phyloP scores from a whole-genome alignment of 2,797 vertebrate species.

The Pangasius krempfi region DNA sequence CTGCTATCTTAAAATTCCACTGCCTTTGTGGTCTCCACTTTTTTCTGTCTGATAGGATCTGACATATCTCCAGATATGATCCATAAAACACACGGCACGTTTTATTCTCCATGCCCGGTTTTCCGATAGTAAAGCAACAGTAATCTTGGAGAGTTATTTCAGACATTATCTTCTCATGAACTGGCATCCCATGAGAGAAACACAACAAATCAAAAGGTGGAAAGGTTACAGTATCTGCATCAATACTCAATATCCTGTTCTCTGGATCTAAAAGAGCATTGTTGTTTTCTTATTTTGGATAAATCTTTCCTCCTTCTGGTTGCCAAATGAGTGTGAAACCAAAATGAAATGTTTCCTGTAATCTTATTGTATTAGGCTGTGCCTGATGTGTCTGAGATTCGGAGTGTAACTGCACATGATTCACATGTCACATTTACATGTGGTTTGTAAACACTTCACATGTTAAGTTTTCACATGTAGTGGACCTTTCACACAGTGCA shows the following conservation, averaged over 20 bases:
- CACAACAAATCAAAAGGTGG: conserved; percentile 9
- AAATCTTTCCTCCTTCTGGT: conserved; percentile 54
- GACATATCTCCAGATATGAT: neutral
- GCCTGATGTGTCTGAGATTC: neutral
- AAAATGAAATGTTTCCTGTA: conserved; percentile 13
- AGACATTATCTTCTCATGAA: conserved; percentile 15
- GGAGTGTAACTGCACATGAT: neutral
- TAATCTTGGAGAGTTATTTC: conserved; percentile 13
- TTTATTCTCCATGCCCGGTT: neutral
- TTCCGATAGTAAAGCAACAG: conserved; percentile 4
- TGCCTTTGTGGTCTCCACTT: neutral
- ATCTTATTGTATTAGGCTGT: conserved; percentile 50
- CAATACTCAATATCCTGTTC: neutral
- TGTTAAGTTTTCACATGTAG: neutral
- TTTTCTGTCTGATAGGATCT: neutral
- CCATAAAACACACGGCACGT: neutral
- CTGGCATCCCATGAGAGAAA: neutral
- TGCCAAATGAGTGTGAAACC: conserved; percentile 55
- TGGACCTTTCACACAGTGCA: neutral
- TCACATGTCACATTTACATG: neutral
- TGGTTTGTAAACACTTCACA: neutral
- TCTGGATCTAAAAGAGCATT: neutral
- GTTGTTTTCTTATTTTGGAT: conserved; percentile 52
- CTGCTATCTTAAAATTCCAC: neutral
- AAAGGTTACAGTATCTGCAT: conserved; percentile 10